Evolutionary conservation across 2,797 vertebrate species (phyloP), one percentile per base, ranked within the genome.

Genomic region (Artibeus jamaicensis): DNA sequence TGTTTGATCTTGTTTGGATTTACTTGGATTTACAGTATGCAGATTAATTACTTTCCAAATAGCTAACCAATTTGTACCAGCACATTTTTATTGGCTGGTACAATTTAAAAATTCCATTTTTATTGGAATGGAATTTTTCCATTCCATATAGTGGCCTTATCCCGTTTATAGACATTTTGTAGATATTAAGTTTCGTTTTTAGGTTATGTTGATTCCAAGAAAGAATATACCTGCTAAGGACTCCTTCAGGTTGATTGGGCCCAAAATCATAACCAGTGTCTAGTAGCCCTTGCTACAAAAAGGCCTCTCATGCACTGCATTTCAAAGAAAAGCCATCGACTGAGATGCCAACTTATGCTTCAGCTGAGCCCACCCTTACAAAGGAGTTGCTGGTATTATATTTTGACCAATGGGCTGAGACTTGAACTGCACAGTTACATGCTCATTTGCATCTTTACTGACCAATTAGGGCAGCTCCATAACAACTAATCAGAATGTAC

Each of bases 1-100:
- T 77, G 78, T 92, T 96, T 77, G 78, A 91, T 55, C 73, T 92
- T 93, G 68, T 71, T 85, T 89, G 76, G 48, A 65, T 87, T 95
- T 89, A 32, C 83, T 83, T 81, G n/a, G 53, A 71, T n/a, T 90
- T 81, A 39, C 2, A 84, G 83, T 39, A 29, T 87, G 37, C 46
- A 88, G 91, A 67, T 86, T 62, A 76, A 82, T 88, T 86, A 50
- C 76, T 93, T 89, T 48, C 82, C 53, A 77, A 92, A 84, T 11
- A 67, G 78, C 53, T 59, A 65, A 67, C 55, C 70, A 32, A 48
- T 26, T 44, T 44, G 44, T 10, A 68, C 48, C n/a, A 46, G 32
- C 46, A 55, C 29, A 65, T 57, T 19, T 19, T 44, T 29, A 65
- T 21, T 68, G 77, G 76, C 4, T 62, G 68, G 89, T 68, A 73